Percentiles rank a stretch among this genome's conserved stretches.
phyloP scores from a whole-genome alignment of 2,113 vertebrate genomes.

The Hypocryptadius cinnamomeus region DNA sequence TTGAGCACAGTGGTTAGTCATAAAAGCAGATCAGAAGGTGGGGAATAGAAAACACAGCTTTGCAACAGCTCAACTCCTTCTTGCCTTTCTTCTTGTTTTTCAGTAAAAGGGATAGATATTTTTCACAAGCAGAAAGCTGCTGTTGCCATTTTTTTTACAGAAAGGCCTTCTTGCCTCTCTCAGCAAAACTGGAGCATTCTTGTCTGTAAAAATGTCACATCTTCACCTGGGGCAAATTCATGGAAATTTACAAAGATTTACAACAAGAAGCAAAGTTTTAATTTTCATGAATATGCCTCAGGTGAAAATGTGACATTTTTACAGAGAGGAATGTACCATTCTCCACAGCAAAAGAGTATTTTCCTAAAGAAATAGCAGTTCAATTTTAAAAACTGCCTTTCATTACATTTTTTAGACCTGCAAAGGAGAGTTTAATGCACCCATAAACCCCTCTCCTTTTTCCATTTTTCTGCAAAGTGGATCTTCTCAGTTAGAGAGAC shows the following conservation, averaged over 20 bases:
- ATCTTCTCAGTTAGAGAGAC: not conserved
- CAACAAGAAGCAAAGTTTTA: slow-evolving; percentile 43
- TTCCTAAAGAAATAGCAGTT: not conserved
- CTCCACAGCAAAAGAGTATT: not conserved
- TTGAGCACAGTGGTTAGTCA: not conserved
- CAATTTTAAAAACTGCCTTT: not conserved
- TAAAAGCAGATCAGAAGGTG: not conserved
- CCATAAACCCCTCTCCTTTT: not conserved
- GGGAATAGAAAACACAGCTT: not conserved
- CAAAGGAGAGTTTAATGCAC: not conserved
- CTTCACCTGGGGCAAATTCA: slow-evolving; percentile 40
- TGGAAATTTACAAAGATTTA: slow-evolving; percentile 53
- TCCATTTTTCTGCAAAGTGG: not conserved
- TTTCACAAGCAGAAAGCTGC: not conserved
- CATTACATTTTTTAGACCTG: not conserved
- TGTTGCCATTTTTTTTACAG: not conserved
- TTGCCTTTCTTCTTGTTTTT: not conserved
- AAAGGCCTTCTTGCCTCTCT: slow-evolving; percentile 10
- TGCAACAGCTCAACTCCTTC: not conserved
- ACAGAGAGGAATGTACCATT: slow-evolving; percentile 21
- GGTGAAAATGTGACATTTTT: slow-evolving; percentile 47
- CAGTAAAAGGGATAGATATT: not conserved
- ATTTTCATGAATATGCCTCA: slow-evolving; percentile 46
- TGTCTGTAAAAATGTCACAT: slow-evolving; percentile 48
- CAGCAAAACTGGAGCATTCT: slow-evolving; percentile 45